Percentiles rank a stretch among this genome's conserved stretches.
These are phyloP conservation scores for Meloe dianella DNA, from an alignment of 2,888 invertebrate genomes.

Conservation along the genomic window DNA sequence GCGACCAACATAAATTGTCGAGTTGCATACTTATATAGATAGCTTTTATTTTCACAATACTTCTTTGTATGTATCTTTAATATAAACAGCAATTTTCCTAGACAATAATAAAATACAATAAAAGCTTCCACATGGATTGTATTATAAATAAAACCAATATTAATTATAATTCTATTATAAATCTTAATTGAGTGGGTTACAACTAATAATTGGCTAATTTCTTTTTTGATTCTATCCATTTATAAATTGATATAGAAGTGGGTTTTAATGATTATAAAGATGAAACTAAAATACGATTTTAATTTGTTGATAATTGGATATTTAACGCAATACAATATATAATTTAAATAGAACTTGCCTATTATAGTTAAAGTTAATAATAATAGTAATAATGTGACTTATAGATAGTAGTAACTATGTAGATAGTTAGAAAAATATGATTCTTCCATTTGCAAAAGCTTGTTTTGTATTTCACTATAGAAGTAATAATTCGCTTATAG, in stretches of 20 bases:
- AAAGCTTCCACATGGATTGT: not conserved
- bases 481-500: too few species aligned
- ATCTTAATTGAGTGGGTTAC: not conserved
- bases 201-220: slow-evolving; percentile 1
- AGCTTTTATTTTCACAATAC: slow-evolving; percentile 11
- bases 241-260: not conserved
- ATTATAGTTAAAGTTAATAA: not conserved
- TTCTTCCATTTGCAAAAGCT: not conserved
- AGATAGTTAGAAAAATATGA: not conserved
- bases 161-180: not conserved
- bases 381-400: not conserved
- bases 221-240: not conserved
- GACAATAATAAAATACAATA: slow-evolving; percentile 5
- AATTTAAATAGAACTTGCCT: not conserved
- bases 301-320: slow-evolving; percentile 8
- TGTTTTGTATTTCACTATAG: too few species aligned
- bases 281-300: not conserved
- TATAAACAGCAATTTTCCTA: slow-evolving; percentile 10
- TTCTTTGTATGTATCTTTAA: slow-evolving; percentile 4
- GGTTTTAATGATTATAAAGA: not conserved
- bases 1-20: slow-evolving; percentile 7
- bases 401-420: not conserved
- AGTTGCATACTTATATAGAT: not conserved
- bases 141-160: not conserved
- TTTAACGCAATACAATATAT: not conserved